Evolutionary conservation across 2,888 invertebrate genomes (phyloP), one percentile per base, ranked within the genome.

Genomic region (Polyommatus iphigenia): DNA sequence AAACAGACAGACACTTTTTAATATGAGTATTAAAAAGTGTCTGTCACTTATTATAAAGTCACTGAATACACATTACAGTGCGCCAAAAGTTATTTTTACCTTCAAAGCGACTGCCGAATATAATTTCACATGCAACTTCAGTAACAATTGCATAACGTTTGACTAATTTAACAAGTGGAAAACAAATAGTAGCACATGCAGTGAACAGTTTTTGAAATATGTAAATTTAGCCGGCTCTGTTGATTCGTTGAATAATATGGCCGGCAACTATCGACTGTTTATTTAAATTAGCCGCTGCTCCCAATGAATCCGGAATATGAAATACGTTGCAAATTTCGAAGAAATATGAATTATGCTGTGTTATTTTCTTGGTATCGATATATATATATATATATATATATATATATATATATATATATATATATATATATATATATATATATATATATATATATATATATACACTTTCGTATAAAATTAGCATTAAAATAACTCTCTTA

Each of bases 171-270:
- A 72, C 41, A 72, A 72, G 36, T n/a, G n/a, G n/a, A 41, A 41
- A 72, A 4, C 72, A 72, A 72, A 72, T 41, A 72, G 41, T n/a
- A 41, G 10, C n/a, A 18, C 36, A 72, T 72, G 72, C 7, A 72
- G 41, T 41, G 72, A 72, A 41, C 72, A 72, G 72, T 72, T 72
- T 72, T 72, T 72, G 72, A 72, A 72, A 72, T 72, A 72, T 72
- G 72, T 41, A 72, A 72, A 72, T 72, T 72, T 36, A 6, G 36
- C 41, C n/a, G 41, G 24, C 41, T 41, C 8, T n/a, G 71, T 71
- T 71, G 72, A 41, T 41, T 72, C 72, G 41, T 5, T 72, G 72
- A 72, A 72, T 72, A 72, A 72, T 41, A 41, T 72, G 72, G n/a
- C 36, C 20, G 36, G 18, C 41, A 72, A 72, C 72, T 41, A 72